Conservation (phyloP, 1,140 invertebrate species). For the Caenorhabditis brenneri region DNA sequence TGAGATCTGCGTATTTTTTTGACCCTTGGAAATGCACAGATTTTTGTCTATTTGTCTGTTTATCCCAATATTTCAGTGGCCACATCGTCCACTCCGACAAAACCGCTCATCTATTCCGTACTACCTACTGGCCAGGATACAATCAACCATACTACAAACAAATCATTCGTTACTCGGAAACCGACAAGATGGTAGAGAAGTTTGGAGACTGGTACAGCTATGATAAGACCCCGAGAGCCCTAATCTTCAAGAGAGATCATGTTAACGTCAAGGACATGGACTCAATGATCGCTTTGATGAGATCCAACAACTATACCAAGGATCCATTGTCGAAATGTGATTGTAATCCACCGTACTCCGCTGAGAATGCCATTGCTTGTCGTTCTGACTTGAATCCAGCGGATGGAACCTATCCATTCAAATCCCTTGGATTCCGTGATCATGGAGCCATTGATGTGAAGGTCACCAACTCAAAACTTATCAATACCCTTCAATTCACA, state of each 20-base stretch:
- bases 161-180: conserved; percentile 75
- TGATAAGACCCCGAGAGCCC: conserved; percentile 76
- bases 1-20: too few species aligned
- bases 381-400: conserved; percentile 78
- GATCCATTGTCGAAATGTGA: conserved; percentile 79
- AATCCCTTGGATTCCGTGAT: conserved; percentile 75
- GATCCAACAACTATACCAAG: conserved; percentile 72
- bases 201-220: conserved; percentile 79
- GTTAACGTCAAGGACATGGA: conserved; percentile 73
- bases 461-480: conserved; percentile 71
- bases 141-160: conserved; percentile 79
- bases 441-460: conserved; percentile 76
- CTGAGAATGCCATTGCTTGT: conserved; percentile 79
- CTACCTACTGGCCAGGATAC: conserved; percentile 79
- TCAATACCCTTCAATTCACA: conserved; percentile 73
- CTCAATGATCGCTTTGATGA: conserved; percentile 76
- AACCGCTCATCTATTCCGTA: conserved; percentile 72
- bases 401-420: conserved; percentile 77
- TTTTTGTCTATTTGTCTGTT: not conserved
- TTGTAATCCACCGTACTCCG: conserved; percentile 79
- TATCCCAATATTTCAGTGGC: not conserved
- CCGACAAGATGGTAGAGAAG: conserved; percentile 74
- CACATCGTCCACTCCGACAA: conserved; percentile 71
- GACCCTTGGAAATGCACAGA: not conserved
- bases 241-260: conserved; percentile 76